Base-by-base conservation (phyloP, 2,113 vertebrate genomes). In the Vulpes lagopus region DNA sequence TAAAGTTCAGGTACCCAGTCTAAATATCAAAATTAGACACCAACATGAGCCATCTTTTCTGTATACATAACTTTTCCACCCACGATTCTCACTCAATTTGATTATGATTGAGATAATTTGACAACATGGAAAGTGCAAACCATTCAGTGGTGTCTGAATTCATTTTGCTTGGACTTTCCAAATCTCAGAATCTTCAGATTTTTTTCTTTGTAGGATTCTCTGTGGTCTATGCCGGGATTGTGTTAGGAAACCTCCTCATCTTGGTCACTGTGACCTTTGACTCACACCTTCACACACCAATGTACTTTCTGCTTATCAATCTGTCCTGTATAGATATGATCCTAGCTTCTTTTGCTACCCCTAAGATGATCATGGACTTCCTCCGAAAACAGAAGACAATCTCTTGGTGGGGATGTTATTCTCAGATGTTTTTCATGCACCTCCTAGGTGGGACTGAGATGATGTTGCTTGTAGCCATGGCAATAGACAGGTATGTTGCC, bases 221-320 rank as follows among this genome's bases (percentile, higher is more conserved):
- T 38, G 14, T 78, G 30, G 49, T 96, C 4, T 97, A 95, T 53
- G 15, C 64, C 15, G 88, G 91, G 30, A 94, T 92, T 67, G 62
- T 94, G 10, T 67, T 91, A 38, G 95, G 95, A 62, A 97, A 96
- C 27, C 69, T 95, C 16, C 95, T 96, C 25, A 96, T 97, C 71
- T 78, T 95, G 53, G 62, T 97, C 55, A 96, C 95, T 9, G 95
- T 97, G 25, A 62, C 71, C 16, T 83, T 80, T 49, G 79, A 96
- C 30, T 30, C 59, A 23, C 22, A 3, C 43, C 90, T 82, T 35
- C 79, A 96, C 11, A 97, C 71, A 55, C 95, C 94, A 16, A 98
- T 97, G 96, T 97, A 97, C 27, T 84, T 98, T n/a, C 82, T 98
- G 22, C 79, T 97, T 53, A 95, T 90, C 49, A 96, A 92, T 53